Base-by-base conservation (phyloP, 1,140 invertebrate genomes). In the Euschistus heros region DNA sequence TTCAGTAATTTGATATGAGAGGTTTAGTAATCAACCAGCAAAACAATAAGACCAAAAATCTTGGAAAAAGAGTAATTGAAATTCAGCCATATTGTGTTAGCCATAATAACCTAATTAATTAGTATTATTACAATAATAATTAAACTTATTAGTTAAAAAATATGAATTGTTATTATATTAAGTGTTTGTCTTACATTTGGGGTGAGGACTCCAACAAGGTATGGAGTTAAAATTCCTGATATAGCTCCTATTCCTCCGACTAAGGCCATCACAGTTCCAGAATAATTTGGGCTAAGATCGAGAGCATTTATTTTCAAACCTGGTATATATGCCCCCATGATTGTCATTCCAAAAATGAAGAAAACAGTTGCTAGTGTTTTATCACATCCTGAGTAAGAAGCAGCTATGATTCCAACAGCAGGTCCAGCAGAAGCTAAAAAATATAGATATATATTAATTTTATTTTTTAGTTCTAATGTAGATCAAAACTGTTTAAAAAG, bases 201-300 rank as follows among this genome's bases (percentile, higher is more conserved):
- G 47, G 86, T 88, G 68, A 92, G 76, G 3, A 84, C 76, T 59
- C 88, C 87, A 44, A 88, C 85, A 22, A 91, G 75, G 72, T 83
- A 84, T 0, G 90, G 89, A 22, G 82, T 83, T 1, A 91, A 72
- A 60, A 91, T 89, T 15, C 86, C 89, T 60, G 87, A 84, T 2
- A 90, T 77, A 0, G 87, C 86, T 1, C 87, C 89, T 64, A 89
- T 83, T 1, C 86, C 87, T 73, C 92, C 91, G 1, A 87, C 86
- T 33, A 92, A 79, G 2, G 88, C 89, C 79, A 90, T 90, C 24
- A 89, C 75, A 2, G 84, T 85, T 62, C 88, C 87, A 14, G 87
- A 86, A 75, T 84, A 87, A 74, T 88, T 89, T 7, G 87, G 86
- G 26, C 86, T 85, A 63, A 93, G 80, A 74, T 92, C 89, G 50